A percentile compares a stretch with the other conserved stretches of the same genome.
Evolutionary conservation across 1,140 invertebrate genomes (phyloP).

Genomic region (Euura saliciscinereae): DNA sequence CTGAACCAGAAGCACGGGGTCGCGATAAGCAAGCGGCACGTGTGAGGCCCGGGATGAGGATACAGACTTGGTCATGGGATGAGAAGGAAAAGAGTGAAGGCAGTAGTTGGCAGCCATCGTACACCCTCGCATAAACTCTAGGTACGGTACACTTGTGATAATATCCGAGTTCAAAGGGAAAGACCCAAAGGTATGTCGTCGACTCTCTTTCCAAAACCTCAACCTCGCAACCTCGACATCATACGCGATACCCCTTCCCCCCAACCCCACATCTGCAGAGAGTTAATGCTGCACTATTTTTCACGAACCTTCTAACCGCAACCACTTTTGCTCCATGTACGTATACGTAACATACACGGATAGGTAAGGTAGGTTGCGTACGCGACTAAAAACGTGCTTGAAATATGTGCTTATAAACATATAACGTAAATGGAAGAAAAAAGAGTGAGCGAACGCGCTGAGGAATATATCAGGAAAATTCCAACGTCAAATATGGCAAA

Average conservation of each 20-base stretch:
- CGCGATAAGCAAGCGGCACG: neutral
- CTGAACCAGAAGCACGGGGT: neutral
- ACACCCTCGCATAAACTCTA: neutral
- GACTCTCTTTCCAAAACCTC: neutral
- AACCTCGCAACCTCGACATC: neutral
- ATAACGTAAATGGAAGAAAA: too few relatives aligned
- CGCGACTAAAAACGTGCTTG: too few relatives aligned
- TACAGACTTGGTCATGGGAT: neutral
- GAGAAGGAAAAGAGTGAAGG: neutral
- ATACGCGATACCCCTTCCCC: neutral
- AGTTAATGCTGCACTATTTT: neutral
- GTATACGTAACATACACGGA: neutral
- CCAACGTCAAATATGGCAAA: too few relatives aligned
- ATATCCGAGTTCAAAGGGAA: neutral
- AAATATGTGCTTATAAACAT: too few relatives aligned
- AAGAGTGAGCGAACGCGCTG: too few relatives aligned
- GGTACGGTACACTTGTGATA: neutral
- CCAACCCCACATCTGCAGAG: too few relatives aligned
- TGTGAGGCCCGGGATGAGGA: neutral
- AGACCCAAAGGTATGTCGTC: neutral
- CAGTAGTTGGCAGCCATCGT: neutral
- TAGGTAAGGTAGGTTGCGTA: too few relatives aligned
- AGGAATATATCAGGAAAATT: too few relatives aligned
- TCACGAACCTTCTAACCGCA: neutral
- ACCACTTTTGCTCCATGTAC: neutral